Conservation (phyloP, 2,888 invertebrate genomes). For the Aspidiotus rigidus region DNA sequence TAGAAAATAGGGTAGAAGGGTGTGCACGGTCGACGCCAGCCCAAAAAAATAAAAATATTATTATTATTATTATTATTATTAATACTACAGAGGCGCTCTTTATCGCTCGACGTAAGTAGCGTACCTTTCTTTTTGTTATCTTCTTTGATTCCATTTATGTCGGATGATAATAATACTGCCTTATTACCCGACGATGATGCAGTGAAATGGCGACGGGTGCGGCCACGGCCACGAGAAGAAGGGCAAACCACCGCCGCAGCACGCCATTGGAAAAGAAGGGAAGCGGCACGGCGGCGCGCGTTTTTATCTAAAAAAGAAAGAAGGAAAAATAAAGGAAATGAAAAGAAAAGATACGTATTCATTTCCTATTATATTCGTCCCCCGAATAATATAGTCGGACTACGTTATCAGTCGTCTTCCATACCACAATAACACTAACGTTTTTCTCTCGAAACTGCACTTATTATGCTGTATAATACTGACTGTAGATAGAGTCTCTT, state of each 20-base stretch:
- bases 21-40: too few relatives aligned
- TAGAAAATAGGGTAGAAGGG: too few relatives aligned
- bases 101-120: not conserved
- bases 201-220: conserved; percentile 9
- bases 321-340: conserved; percentile 33
- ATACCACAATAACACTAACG: conserved; percentile 30
- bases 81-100: too few relatives aligned
- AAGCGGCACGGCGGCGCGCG: not conserved
- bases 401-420: conserved; percentile 31
- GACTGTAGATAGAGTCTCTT: too few relatives aligned
- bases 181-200: too few relatives aligned
- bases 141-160: not conserved
- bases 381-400: conserved; percentile 30
- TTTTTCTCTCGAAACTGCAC: conserved; percentile 20
- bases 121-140: conserved; percentile 29
- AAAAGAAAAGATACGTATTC: conserved; percentile 30
- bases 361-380: conserved; percentile 29
- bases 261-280: too few relatives aligned
- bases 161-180: too few relatives aligned
- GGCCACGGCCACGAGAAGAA: conserved; percentile 6
- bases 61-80: too few relatives aligned
- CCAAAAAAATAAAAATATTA: too few relatives aligned
- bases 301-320: conserved; percentile 32
- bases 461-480: too few relatives aligned
- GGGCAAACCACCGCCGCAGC: not conserved